Evolutionary conservation across 2,797 vertebrate genomes (phyloP).

Genomic region (Chiloscyllium punctatum): DNA sequence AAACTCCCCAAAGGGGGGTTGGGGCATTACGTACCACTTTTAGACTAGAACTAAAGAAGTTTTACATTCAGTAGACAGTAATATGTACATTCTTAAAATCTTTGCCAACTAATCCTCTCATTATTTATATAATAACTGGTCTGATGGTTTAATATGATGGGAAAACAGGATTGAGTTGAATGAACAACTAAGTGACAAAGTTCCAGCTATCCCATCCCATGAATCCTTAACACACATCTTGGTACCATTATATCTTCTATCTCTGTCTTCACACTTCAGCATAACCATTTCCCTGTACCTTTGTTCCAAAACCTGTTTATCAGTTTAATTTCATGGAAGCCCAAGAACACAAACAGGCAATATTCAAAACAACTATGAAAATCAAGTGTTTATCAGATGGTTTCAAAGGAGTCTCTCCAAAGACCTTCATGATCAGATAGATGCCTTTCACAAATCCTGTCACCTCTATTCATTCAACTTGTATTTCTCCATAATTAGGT

Average conservation of each 20-base stretch:
- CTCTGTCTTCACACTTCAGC: not conserved
- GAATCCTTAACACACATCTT: not conserved
- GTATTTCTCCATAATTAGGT: not conserved
- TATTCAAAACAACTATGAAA: not conserved
- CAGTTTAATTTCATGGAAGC: not conserved
- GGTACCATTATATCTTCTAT: not conserved
- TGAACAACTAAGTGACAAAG: not conserved
- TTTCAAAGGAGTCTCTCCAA: not conserved
- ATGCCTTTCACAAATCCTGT: not conserved
- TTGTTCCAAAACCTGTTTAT: not conserved
- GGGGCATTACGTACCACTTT: not conserved
- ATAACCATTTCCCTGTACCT: not conserved
- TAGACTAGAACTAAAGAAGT: not conserved
- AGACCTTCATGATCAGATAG: not conserved
- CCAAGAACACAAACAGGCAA: not conserved
- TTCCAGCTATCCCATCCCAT: not conserved
- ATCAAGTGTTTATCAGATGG: not conserved
- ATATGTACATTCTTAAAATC: not conserved
- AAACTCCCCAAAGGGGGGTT: not conserved
- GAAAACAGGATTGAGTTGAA: not conserved
- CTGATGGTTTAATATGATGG: not conserved
- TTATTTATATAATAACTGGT: not conserved
- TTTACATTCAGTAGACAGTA: not conserved
- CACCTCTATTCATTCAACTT: not conserved
- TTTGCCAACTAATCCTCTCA: too few relatives aligned